Evolutionary conservation across 2,888 invertebrate species (phyloP).

Genomic region (Furcula furcula): DNA sequence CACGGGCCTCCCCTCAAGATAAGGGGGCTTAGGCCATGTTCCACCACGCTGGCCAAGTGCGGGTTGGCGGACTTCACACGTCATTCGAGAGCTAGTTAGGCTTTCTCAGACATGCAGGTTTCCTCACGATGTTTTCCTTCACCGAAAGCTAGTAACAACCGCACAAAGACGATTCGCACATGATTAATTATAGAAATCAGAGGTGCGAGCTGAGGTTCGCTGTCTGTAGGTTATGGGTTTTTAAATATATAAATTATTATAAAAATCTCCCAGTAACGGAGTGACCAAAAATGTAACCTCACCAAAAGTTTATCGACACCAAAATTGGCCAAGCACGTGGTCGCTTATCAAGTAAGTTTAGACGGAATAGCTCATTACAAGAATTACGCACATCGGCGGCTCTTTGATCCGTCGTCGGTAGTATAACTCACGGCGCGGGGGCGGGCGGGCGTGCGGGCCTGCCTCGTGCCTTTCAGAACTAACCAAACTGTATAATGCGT

Average conservation of each 20-base stretch:
- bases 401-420: conserved; percentile 36
- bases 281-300: neutral
- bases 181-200: too few relatives aligned
- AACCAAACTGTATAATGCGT: conserved; percentile 3
- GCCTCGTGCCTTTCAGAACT: conserved; percentile 20
- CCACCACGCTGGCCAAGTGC: too few relatives aligned
- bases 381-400: conserved; percentile 27
- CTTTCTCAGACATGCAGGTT: too few relatives aligned
- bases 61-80: too few relatives aligned
- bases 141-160: too few relatives aligned
- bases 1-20: too few relatives aligned
- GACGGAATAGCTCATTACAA: conserved; percentile 29
- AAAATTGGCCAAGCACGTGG: conserved; percentile 22
- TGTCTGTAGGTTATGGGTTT: neutral
- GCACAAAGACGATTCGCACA: too few relatives aligned
- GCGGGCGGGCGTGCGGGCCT: conserved; percentile 27
- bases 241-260: neutral
- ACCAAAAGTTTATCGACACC: conserved; percentile 15
- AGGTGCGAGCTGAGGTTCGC: too few relatives aligned
- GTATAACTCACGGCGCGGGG: conserved; percentile 25
- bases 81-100: too few relatives aligned
- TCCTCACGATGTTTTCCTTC: too few relatives aligned
- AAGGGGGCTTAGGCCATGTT: too few relatives aligned
- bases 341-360: conserved; percentile 18
- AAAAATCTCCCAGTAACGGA: neutral